These are phyloP conservation scores for Marmota flaviventris DNA, from an alignment of 2,113 vertebrate species.

Conservation along the genomic window DNA sequence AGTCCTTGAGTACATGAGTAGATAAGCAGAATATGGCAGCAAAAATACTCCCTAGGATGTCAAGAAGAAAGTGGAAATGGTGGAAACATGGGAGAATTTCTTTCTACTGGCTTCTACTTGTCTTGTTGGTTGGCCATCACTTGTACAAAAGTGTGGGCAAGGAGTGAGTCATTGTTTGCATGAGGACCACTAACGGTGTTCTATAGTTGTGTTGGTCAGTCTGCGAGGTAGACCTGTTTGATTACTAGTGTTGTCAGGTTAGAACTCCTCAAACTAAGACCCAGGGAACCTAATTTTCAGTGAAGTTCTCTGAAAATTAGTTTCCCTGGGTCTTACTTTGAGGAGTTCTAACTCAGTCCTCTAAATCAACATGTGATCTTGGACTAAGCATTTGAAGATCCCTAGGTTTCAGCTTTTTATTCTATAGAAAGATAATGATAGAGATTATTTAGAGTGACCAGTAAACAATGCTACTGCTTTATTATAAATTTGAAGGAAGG, in stretches of 20 bases:
- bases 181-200: background rate
- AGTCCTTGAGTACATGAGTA: background rate
- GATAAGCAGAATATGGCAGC: background rate
- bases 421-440: background rate
- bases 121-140: background rate
- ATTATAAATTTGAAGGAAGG: background rate
- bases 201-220: background rate
- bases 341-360: background rate
- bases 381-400: background rate
- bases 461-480: background rate
- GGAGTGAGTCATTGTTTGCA: background rate
- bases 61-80: background rate
- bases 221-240: background rate
- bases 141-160: background rate
- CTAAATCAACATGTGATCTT: constrained; percentile 7
- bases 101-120: background rate
- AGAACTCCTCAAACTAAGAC: background rate
- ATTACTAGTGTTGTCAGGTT: background rate
- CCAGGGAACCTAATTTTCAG: background rate
- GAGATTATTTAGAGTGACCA: background rate
- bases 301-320: background rate
- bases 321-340: background rate
- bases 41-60: background rate
- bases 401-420: background rate
- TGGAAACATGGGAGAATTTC: background rate